A percentile compares a stretch with the other conserved stretches of the same genome.
Evolutionary conservation across 2,888 invertebrate species (phyloP).

Genomic region (Cantharis flavilabris): DNA sequence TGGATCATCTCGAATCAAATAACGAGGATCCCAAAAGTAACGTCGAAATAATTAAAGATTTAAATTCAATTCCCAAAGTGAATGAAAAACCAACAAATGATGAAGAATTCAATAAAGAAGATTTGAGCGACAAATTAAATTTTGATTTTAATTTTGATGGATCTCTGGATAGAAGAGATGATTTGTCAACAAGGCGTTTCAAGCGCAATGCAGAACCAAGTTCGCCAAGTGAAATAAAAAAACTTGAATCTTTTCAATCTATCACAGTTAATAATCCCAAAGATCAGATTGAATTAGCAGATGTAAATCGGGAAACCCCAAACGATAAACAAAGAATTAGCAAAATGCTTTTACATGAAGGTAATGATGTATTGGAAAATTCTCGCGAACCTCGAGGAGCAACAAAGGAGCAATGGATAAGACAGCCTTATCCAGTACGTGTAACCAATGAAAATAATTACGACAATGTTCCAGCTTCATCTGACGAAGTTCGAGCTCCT

Average conservation of each 20-base stretch:
- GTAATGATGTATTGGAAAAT: slow-evolving; percentile 22
- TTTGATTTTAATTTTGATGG: background rate
- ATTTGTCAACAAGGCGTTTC: background rate
- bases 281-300: background rate
- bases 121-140: background rate
- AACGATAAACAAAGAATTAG: slow-evolving; percentile 26
- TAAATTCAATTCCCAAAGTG: background rate
- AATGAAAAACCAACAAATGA: background rate
- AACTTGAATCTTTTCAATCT: slow-evolving; percentile 6
- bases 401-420: slow-evolving; percentile 66
- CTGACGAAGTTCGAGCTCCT: slow-evolving; percentile 65
- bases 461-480: slow-evolving; percentile 60
- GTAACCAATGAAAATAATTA: slow-evolving; percentile 52
- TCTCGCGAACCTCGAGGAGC: slow-evolving; percentile 54
- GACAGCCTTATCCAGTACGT: slow-evolving; percentile 60
- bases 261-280: background rate
- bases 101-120: background rate
- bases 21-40: background rate
- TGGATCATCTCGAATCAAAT: background rate
- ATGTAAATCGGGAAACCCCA: background rate
- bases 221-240: background rate
- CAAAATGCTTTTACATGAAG: slow-evolving; percentile 37
- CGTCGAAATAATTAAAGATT: background rate
- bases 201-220: background rate
- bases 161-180: background rate